Base-by-base conservation (phyloP, 2,113 vertebrate genomes). In the Elgaria multicarinata region DNA sequence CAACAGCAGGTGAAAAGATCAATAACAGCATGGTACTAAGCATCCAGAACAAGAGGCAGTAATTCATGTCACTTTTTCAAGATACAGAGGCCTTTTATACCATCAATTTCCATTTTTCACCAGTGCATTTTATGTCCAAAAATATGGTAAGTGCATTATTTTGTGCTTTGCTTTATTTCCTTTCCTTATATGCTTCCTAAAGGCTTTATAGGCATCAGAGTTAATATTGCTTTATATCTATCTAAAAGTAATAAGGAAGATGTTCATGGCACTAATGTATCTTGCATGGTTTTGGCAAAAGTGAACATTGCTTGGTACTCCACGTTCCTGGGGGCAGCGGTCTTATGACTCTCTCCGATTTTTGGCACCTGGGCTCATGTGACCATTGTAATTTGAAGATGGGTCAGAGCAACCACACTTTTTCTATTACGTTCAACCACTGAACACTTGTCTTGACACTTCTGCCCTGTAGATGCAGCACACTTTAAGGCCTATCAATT, bases 21-120 rank as follows among this genome's bases (percentile, higher is more conserved):
- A 96, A 95, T 95, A 97, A 98, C 97, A 97, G 98, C 97, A 98
- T 98, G 97, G 97, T 98, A 97, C 97, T 97, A 97, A 98, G 96
- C 89, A 95, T 97, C 82, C 96, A 97, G 96, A 95, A 93, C 95
- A 96, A 97, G 97, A 98, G 97, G 97, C 97, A 97, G 94, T 97
- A 95, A 96, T 97, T 96, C 94, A 96, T 97, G 94, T 96, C 95
- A 94, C 96, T 95, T 96, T 96, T 78, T 96, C 97, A 97, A 97
- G 96, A 97, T 97, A 94, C 96, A 94, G 96, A 96, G 94, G 94
- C 94, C 93, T 91, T 92, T 96, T 95, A 94, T 96, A 96, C 96
- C 95, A 95, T 96, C 94, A 95, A 96, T 93, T 96, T 95, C 94
- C 95, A 93, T 95, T 95, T 96, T 95, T 95, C 96, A 96, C 97